These are phyloP conservation scores for Spinus olivaceus DNA, from an alignment of 2,797 vertebrate genomes.

Conservation along the genomic window DNA sequence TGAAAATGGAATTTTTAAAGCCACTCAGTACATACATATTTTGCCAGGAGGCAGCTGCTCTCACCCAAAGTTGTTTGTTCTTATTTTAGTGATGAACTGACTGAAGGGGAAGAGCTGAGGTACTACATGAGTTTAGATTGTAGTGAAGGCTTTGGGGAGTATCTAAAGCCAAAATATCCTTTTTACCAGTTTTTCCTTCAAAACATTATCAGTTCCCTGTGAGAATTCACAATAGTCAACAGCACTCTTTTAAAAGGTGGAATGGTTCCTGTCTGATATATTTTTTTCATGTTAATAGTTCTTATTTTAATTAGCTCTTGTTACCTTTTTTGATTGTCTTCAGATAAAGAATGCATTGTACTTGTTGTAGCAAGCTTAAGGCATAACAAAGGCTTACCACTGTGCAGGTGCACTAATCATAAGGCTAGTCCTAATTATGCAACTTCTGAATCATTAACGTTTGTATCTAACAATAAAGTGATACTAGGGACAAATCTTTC, in stretches of 20 bases:
- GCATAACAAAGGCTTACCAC: not conserved
- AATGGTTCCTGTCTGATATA: not conserved
- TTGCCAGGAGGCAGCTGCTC: not conserved
- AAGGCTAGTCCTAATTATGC: not conserved
- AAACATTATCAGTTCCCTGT: not conserved
- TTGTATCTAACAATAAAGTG: not conserved
- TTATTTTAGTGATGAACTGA: not conserved
- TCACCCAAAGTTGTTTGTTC: not conserved
- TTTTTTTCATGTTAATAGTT: not conserved
- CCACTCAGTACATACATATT: not conserved
- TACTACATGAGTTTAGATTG: not conserved
- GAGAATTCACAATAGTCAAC: not conserved
- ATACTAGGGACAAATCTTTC: not conserved
- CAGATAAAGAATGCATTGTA: not conserved
- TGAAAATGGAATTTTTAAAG: not conserved
- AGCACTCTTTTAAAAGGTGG: not conserved
- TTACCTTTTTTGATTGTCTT: not conserved
- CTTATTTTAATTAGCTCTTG: conserved; percentile 13
- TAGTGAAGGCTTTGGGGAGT: not conserved
- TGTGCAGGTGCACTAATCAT: not conserved
- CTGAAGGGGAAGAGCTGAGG: not conserved
- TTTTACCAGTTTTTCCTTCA: not conserved
- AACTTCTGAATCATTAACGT: not conserved
- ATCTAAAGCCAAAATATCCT: not conserved
- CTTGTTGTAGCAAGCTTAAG: not conserved